These are phyloP conservation scores for Megaceryle alcyon DNA, from an alignment of 2,797 vertebrate species.

Conservation along the genomic window DNA sequence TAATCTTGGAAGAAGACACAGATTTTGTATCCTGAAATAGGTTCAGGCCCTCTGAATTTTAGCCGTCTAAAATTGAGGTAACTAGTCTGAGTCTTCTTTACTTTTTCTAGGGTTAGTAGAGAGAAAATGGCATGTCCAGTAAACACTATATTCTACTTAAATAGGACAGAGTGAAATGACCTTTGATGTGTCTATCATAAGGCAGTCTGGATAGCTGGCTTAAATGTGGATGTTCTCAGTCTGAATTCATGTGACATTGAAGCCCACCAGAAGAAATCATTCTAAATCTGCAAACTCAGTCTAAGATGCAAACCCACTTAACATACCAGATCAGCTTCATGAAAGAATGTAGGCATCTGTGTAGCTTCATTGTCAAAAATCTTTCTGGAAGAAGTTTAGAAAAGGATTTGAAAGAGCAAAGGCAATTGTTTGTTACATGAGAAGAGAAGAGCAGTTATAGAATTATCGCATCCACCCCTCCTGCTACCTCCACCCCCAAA, in stretches of 20 bases:
- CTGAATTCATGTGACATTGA: background rate
- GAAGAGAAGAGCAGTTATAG: background rate
- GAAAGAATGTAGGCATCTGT: background rate
- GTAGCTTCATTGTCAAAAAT: background rate
- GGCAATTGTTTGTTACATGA: background rate
- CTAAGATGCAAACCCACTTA: background rate
- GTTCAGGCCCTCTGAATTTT: background rate
- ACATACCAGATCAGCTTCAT: background rate
- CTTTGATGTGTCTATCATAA: background rate
- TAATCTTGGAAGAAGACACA: background rate
- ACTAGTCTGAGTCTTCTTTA: background rate
- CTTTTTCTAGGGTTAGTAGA: background rate
- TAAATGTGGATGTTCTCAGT: background rate
- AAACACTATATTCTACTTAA: background rate
- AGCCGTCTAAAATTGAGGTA: background rate
- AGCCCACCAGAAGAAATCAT: background rate
- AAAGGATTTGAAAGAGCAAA: background rate
- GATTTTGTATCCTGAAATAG: background rate
- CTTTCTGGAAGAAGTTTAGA: background rate
- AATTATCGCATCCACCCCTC: conserved; percentile 53
- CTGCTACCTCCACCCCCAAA: conserved; percentile 66
- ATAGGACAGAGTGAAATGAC: background rate
- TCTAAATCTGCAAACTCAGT: background rate
- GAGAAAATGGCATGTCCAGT: background rate
- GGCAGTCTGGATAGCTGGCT: background rate